Conservation (phyloP, 1,140 invertebrate genomes). For the Papilio glaucus region DNA sequence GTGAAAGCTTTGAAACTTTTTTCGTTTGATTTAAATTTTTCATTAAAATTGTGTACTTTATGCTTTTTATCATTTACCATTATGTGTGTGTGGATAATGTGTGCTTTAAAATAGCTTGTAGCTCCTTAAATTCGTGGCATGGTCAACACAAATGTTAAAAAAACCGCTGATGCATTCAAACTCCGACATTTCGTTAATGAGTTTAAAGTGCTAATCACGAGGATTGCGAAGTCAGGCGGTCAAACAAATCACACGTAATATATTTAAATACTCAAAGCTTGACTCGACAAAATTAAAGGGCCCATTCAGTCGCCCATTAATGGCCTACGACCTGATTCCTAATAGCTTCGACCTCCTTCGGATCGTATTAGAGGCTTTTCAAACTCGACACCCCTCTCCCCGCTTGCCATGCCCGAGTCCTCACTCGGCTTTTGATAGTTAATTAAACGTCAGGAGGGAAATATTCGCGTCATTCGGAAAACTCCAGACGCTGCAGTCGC, state of each 20-base stretch:
- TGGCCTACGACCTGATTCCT: conserved; percentile 26
- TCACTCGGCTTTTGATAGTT: conserved; percentile 64
- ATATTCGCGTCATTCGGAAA: conserved; percentile 76
- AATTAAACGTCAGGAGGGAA: conserved; percentile 77
- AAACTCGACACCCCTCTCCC: conserved; percentile 45
- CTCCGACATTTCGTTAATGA: background rate
- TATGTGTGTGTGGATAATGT: too few relatives aligned
- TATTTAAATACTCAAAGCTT: conserved; percentile 1
- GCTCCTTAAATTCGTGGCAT: too few relatives aligned
- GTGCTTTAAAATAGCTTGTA: too few relatives aligned
- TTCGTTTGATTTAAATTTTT: too few relatives aligned
- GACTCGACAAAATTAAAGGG: conserved; percentile 21
- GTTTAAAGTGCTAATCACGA: background rate
- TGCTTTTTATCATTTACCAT: too few relatives aligned
- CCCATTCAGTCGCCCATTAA: conserved; percentile 20
- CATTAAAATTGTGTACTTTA: too few relatives aligned
- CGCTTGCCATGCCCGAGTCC: conserved; percentile 2
- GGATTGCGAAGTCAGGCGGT: background rate
- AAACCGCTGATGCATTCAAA: background rate
- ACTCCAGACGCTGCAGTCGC: conserved; percentile 55
- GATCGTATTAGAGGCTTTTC: conserved; percentile 62
- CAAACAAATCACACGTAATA: background rate
- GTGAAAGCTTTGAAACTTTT: too few relatives aligned
- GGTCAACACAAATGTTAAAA: too few relatives aligned
- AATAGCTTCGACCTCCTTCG: conserved; percentile 37